phyloP scores from a whole-genome alignment of 2,888 invertebrate species.

The Drosophila kuntzei region DNA sequence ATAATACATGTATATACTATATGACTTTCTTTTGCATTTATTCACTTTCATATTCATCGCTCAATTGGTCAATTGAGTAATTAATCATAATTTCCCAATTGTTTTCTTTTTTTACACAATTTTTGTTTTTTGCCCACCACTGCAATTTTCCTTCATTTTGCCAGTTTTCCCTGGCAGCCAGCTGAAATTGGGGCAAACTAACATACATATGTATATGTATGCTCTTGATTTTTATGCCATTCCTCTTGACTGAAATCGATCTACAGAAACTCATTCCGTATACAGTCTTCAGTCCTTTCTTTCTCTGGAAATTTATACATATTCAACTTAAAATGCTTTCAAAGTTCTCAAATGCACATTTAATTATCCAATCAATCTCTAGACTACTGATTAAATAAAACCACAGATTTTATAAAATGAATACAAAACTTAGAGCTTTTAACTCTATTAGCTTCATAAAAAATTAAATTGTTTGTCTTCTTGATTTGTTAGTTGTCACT shows the following conservation, averaged over 20 bases:
- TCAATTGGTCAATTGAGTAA: conserved; percentile 28
- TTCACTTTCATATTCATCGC: conserved; percentile 2
- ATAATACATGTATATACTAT: not conserved
- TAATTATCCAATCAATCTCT: no score
- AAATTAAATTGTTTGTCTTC: not conserved
- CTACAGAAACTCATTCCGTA: not conserved
- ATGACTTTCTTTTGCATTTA: conserved; percentile 7
- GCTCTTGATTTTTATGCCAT: not conserved
- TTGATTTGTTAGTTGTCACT: no score
- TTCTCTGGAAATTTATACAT: not conserved
- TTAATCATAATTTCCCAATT: conserved; percentile 46
- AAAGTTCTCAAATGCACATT: no score
- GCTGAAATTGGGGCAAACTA: not conserved
- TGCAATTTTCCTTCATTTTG: conserved; percentile 13
- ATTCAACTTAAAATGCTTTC: not conserved
- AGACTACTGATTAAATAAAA: not conserved
- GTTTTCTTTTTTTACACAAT: not conserved
- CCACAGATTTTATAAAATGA: not conserved
- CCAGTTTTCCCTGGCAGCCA: not conserved
- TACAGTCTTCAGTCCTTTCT: not conserved
- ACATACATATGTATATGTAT: no score
- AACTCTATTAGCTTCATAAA: not conserved
- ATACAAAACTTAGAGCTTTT: not conserved
- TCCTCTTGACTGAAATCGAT: conserved; percentile 6
- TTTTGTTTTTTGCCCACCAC: not conserved